Base-by-base conservation (phyloP, 2,113 vertebrate species). In the Podocnemis expansa region DNA sequence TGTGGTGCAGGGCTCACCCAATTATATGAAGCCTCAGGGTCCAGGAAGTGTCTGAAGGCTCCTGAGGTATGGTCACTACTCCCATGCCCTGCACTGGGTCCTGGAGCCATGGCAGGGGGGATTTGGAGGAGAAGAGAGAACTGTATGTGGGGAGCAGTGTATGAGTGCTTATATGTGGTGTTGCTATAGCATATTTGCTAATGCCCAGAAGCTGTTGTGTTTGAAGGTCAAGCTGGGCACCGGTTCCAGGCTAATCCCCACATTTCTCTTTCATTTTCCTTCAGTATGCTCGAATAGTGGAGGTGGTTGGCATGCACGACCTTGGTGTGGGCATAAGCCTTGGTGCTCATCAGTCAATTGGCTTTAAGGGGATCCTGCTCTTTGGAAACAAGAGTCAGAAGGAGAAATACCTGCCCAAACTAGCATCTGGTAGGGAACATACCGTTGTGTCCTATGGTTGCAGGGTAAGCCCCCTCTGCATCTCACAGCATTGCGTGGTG, bases 301-400 rank as follows among this genome's bases (percentile, higher is more conserved):
- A 94, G n/a, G 85, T 88, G n/a, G 81, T 91, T 29, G 93, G 89
- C 24, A 58, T 54, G 89, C 89, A 94, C 8, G 93, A 94, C 56
- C 89, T 94, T 8, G 93, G 75, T 2, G 93, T 94, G 47, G 85
- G 78, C 54, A 70, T 91, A 63, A 82, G 19, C 51, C 89, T 91
- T 2, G 93, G 93, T 3, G 85, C 93, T 16, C 93, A 94, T 41
- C 93, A 91, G 56, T 88, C 93, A 10, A 94, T 84, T 3, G 85
- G 93, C 78, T 85, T 91, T 51, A 94, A 82, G 89, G 93, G 89
- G 16, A 88, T 94, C 82, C 63, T 94, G 51, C 79, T 94, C 29
- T 94, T 91, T 70, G 93, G 93, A 21, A 88, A 70, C 25, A 25
- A 79, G 58, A 41, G 58, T 8, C 89, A 83, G 90, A 93, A 91